Evolutionary conservation across 2,888 invertebrate genomes (phyloP).

Genomic region (Julus scanicus): DNA sequence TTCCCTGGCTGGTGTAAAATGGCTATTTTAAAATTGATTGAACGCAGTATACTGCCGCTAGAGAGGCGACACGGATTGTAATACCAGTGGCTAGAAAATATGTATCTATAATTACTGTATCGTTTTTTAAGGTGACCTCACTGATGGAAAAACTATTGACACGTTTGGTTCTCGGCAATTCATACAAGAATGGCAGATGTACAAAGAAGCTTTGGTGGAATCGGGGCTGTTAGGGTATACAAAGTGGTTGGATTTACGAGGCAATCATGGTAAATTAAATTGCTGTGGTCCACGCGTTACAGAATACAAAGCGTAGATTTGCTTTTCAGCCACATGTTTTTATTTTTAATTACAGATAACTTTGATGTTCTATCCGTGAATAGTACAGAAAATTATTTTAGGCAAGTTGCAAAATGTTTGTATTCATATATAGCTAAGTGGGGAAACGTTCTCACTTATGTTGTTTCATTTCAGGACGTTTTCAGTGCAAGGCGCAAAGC

Average conservation of each 20-base stretch:
- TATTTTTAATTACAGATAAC: constrained; percentile 74
- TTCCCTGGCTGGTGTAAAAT: too few species aligned
- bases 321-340: too few species aligned
- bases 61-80: too few species aligned
- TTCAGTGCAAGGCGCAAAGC: constrained; percentile 79
- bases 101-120: too few species aligned
- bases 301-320: too few species aligned
- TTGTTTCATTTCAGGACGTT: constrained; percentile 66
- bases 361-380: constrained; percentile 81
- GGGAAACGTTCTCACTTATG: not conserved
- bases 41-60: too few species aligned
- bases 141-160: constrained; percentile 85
- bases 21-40: too few species aligned
- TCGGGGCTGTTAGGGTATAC: constrained; percentile 76
- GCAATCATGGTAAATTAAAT: constrained; percentile 81
- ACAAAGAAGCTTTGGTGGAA: constrained; percentile 76
- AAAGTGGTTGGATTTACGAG: constrained; percentile 88
- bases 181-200: constrained; percentile 84
- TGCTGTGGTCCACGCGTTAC: too few species aligned
- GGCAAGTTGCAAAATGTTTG: constrained; percentile 60
- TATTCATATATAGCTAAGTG: not conserved
- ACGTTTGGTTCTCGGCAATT: constrained; percentile 84
- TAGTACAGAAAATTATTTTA: constrained; percentile 79
- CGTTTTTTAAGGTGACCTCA: constrained; percentile 75
- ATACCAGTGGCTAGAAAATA: too few species aligned